These are phyloP conservation scores for Triplophysa yarkandensis DNA, from an alignment of 2,797 vertebrate species.

Conservation along the genomic window DNA sequence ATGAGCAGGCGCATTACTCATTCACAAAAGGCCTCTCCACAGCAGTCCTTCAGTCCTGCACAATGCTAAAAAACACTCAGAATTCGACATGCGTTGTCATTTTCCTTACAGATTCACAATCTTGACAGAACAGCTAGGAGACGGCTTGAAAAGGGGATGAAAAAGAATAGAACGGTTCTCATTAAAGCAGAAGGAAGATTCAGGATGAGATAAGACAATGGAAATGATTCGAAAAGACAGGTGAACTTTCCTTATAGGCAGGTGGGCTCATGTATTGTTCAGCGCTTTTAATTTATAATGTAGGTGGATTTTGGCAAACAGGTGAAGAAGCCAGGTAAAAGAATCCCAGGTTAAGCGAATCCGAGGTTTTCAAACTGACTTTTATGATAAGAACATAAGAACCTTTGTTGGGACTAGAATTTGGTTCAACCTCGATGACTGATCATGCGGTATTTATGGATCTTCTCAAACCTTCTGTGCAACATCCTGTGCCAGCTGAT, in stretches of 20 bases:
- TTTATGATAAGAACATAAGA: not conserved
- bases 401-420: not conserved
- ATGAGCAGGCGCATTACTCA: conserved; percentile 7
- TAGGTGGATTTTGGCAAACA: not conserved
- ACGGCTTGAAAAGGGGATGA: conserved; percentile 30
- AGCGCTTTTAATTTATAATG: conserved; percentile 19
- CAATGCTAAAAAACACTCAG: conserved; percentile 30
- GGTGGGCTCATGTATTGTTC: conserved; percentile 23
- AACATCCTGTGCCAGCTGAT: not conserved
- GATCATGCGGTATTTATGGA: not conserved
- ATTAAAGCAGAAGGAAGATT: conserved; percentile 32
- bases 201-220: conserved; percentile 18
- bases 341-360: not conserved
- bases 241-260: conserved; percentile 28
- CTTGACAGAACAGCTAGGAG: conserved; percentile 39
- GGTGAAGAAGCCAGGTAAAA: not conserved
- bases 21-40: conserved; percentile 21
- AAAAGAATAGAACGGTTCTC: conserved; percentile 35
- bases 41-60: conserved; percentile 1
- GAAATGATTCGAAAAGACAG: conserved; percentile 32
- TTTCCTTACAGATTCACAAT: conserved; percentile 24
- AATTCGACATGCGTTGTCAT: conserved; percentile 32
- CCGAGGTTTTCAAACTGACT: not conserved
- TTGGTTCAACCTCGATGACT: not conserved
- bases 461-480: not conserved